Evolutionary conservation across 2,888 invertebrate genomes (phyloP).

Genomic region (Ferdinandea cuprea): DNA sequence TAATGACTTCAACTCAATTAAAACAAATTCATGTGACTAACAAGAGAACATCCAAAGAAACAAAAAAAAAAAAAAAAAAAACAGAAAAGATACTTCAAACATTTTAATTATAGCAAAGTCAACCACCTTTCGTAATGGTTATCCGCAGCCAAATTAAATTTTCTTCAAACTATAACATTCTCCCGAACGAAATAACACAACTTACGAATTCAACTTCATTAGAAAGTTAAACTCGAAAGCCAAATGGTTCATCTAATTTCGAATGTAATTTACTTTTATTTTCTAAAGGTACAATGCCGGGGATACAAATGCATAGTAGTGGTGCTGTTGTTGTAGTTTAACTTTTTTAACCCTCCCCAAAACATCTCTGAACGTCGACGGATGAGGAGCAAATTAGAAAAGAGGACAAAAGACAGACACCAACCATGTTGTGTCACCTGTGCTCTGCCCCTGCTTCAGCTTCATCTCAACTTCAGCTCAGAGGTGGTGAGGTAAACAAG

Average conservation of each 20-base stretch:
- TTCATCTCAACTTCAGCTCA: too few species aligned
- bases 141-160: slow-evolving; percentile 32
- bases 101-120: neutral
- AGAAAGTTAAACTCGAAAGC: slow-evolving; percentile 27
- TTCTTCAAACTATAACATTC: slow-evolving; percentile 11
- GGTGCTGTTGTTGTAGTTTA: neutral
- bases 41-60: too few species aligned
- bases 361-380: neutral
- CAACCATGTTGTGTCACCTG: slow-evolving; percentile 13
- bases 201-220: slow-evolving; percentile 26
- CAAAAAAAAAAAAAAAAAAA: too few species aligned
- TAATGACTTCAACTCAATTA: too few species aligned
- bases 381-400: slow-evolving; percentile 16
- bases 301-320: slow-evolving; percentile 1
- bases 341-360: neutral
- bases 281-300: neutral
- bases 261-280: slow-evolving; percentile 25
- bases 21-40: too few species aligned
- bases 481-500: slow-evolving; percentile 27
- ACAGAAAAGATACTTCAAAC: neutral
- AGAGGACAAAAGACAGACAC: slow-evolving; percentile 2
- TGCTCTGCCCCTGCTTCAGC: too few species aligned
- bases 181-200: neutral
- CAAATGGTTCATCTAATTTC: slow-evolving; percentile 50
- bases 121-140: neutral